These are phyloP conservation scores for Atrina japonica DNA, from an alignment of 2,888 invertebrate genomes.

Conservation along the genomic window DNA sequence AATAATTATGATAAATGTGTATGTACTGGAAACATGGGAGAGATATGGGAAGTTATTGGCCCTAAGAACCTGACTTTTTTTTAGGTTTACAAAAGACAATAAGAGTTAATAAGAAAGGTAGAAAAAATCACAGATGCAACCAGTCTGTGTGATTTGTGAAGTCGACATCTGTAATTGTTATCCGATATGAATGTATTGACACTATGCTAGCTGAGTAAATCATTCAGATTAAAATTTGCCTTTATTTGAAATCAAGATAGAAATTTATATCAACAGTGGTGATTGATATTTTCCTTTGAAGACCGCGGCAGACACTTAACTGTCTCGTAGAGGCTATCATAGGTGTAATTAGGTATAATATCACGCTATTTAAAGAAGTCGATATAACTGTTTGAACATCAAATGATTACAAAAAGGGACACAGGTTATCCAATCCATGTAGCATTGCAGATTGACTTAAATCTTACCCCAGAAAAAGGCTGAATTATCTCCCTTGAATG, in stretches of 20 bases:
- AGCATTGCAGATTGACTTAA: too few relatives aligned
- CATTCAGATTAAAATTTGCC: conserved; percentile 27
- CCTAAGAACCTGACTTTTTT: too few relatives aligned
- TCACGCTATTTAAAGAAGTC: conserved; percentile 1
- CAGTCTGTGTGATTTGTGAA: conserved; percentile 19
- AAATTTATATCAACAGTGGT: conserved; percentile 24
- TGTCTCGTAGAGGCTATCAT: conserved; percentile 16
- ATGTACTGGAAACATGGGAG: not conserved
- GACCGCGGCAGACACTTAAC: conserved; percentile 6
- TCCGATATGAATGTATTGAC: conserved; percentile 21
- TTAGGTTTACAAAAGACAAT: too few relatives aligned
- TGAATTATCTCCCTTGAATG: too few relatives aligned
- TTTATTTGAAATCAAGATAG: conserved; percentile 30
- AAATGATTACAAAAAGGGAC: too few relatives aligned
- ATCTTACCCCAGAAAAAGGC: too few relatives aligned
- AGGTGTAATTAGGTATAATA: conserved; percentile 15
- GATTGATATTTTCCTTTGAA: conserved; percentile 23
- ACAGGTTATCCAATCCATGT: too few relatives aligned
- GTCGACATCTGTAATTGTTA: conserved; percentile 17
- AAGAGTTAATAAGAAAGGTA: too few relatives aligned
- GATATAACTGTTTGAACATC: too few relatives aligned
- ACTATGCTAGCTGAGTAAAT: conserved; percentile 13
- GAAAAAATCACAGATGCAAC: conserved; percentile 18
- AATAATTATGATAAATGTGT: conserved; percentile 26
- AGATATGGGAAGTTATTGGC: too few relatives aligned